Evolutionary conservation across 2,113 vertebrate species (phyloP).

Genomic region (Rhineura floridana): DNA sequence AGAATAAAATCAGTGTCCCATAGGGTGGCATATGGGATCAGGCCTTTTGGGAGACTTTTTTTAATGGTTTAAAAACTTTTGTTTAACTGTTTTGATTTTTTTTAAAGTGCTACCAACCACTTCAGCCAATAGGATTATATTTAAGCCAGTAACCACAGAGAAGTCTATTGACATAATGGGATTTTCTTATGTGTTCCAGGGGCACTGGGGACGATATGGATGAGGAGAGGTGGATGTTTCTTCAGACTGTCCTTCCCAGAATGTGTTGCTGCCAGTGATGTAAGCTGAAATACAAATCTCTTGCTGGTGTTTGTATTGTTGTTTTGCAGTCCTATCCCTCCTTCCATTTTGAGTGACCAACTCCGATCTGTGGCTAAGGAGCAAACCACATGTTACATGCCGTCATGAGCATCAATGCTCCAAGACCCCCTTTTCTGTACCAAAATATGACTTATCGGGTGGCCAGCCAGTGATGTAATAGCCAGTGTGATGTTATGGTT

Average conservation of each 20-base stretch:
- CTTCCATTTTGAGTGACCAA: neutral
- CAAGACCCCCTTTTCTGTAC: too few relatives aligned
- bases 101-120: neutral
- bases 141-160: neutral
- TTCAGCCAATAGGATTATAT: neutral
- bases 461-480: neutral
- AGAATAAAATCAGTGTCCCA: neutral
- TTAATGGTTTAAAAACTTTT: too few relatives aligned
- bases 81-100: neutral
- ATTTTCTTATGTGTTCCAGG: neutral
- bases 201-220: neutral
- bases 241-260: neutral
- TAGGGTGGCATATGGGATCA: conserved; percentile 3
- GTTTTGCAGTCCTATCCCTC: neutral
- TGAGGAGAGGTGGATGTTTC: neutral
- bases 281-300: neutral
- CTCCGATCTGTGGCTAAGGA: neutral
- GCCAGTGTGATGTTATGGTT: too few relatives aligned
- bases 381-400: neutral
- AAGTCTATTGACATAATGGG: neutral
- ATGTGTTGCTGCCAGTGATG: neutral
- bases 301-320: neutral
- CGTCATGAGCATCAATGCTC: too few relatives aligned
- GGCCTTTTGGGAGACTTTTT: neutral
- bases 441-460: neutral